phyloP scores from a whole-genome alignment of 1,140 invertebrate genomes.

The Helicorthomorpha holstii region DNA sequence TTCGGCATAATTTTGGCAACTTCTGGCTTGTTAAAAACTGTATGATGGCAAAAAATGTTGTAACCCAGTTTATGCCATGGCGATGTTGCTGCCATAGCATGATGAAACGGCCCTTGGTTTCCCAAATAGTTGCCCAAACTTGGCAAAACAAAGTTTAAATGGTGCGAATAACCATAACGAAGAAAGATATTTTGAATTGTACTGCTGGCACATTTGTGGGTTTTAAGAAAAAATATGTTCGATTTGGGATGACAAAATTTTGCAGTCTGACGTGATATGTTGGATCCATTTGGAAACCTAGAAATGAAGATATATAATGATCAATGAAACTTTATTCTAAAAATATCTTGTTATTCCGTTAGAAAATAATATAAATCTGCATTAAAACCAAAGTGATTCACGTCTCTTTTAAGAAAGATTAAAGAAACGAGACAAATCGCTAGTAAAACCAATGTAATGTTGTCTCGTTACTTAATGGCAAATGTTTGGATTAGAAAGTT shows the following conservation, averaged over 20 bases:
- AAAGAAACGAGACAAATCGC: too few species aligned
- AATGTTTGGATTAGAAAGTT: too few species aligned
- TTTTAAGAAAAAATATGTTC: conserved; percentile 25
- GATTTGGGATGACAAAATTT: conserved; percentile 18
- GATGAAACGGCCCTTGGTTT: conserved; percentile 13
- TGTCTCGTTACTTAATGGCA: too few species aligned
- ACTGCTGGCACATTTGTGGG: conserved; percentile 32
- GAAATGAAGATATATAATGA: too few species aligned
- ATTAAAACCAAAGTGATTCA: too few species aligned
- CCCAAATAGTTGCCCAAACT: conserved; percentile 18
- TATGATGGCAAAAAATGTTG: conserved; percentile 19
- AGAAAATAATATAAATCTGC: too few species aligned
- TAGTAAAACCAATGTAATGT: too few species aligned
- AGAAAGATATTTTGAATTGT: conserved; percentile 13
- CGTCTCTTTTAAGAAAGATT: too few species aligned
- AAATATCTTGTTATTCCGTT: too few species aligned
- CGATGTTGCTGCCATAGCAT: conserved; percentile 8
- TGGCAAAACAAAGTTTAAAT: conserved; percentile 21
- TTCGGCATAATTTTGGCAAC: conserved; percentile 21
- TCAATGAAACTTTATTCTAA: too few species aligned
- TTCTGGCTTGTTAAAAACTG: conserved; percentile 16
- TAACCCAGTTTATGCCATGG: conserved; percentile 10
- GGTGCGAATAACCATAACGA: conserved; percentile 23
- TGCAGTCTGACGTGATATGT: too few species aligned
- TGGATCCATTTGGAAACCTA: too few species aligned